These are phyloP conservation scores for Oncopeltus fasciatus DNA, from an alignment of 1,140 invertebrate species.

Conservation along the genomic window DNA sequence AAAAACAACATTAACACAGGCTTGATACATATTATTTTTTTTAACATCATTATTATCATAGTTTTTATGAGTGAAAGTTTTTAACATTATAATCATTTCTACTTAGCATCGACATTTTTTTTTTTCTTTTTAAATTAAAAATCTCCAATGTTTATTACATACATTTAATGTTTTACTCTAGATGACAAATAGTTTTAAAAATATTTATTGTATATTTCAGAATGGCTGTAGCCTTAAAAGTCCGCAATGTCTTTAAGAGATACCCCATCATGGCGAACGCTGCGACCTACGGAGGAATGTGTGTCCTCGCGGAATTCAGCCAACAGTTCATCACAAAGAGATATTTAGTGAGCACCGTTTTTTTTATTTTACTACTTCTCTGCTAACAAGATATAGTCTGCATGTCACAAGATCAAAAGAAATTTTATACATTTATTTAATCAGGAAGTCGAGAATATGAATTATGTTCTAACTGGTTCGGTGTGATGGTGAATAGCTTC, in stretches of 20 bases:
- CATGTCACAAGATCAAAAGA: neutral
- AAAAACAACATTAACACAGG: too few species aligned
- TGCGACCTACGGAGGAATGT: conserved; percentile 58
- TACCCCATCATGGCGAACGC: conserved; percentile 55
- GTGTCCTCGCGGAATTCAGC: conserved; percentile 58
- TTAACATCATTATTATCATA: too few species aligned
- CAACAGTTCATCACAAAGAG: conserved; percentile 56
- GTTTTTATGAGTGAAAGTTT: too few species aligned
- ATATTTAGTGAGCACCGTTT: conserved; percentile 35
- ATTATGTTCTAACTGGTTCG: neutral
- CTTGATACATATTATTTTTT: too few species aligned
- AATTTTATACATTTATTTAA: neutral
- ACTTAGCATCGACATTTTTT: too few species aligned
- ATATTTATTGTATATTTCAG: neutral
- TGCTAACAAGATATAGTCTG: neutral
- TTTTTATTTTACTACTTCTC: neutral
- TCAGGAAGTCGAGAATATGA: neutral
- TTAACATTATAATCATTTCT: too few species aligned
- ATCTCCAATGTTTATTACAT: too few species aligned
- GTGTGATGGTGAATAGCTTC: neutral
- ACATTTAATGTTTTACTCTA: too few species aligned
- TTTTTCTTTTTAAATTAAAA: too few species aligned
- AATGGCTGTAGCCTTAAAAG: conserved; percentile 5
- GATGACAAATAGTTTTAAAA: neutral
- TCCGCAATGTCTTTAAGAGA: conserved; percentile 29